Conservation (phyloP, 2,797 vertebrate species). For the Mus caroli region DNA sequence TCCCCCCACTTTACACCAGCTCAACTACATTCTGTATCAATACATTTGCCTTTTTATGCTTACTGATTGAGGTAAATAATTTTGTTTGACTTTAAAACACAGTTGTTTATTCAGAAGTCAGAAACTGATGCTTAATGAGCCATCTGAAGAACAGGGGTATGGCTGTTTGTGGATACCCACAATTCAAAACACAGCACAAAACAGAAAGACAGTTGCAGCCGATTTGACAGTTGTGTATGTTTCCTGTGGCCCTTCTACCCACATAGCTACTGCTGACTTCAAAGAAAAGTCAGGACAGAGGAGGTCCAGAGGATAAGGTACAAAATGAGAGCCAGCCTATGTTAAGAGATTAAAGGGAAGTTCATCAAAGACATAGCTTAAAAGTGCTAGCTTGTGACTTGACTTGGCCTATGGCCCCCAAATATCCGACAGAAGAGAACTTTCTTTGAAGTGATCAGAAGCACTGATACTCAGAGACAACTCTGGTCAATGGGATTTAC, state of each 20-base stretch:
- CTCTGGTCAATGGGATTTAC: slow-evolving; percentile 47
- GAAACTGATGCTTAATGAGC: slow-evolving; percentile 62
- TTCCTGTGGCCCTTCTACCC: slow-evolving; percentile 62
- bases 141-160: slow-evolving; percentile 71
- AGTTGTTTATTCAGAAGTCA: slow-evolving; percentile 67
- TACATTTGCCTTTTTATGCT: slow-evolving; percentile 32
- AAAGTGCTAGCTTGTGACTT: slow-evolving; percentile 70
- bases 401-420: slow-evolving; percentile 73
- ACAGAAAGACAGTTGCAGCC: slow-evolving; percentile 62
- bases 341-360: slow-evolving; percentile 78
- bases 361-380: slow-evolving; percentile 79
- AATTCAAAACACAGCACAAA: slow-evolving; percentile 78
- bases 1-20: background rate
- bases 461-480: background rate
- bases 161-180: slow-evolving; percentile 33
- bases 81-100: slow-evolving; percentile 66
- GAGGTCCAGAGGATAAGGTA: slow-evolving; percentile 65
- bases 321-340: slow-evolving; percentile 60
- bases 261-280: slow-evolving; percentile 67
- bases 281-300: slow-evolving; percentile 74
- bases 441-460: slow-evolving; percentile 76
- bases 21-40: background rate
- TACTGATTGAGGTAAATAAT: slow-evolving; percentile 33
- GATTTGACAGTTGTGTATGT: slow-evolving; percentile 52
- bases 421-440: slow-evolving; percentile 66